Evolutionary conservation across 2,888 invertebrate genomes (phyloP).

Genomic region (Polia nebulosa): DNA sequence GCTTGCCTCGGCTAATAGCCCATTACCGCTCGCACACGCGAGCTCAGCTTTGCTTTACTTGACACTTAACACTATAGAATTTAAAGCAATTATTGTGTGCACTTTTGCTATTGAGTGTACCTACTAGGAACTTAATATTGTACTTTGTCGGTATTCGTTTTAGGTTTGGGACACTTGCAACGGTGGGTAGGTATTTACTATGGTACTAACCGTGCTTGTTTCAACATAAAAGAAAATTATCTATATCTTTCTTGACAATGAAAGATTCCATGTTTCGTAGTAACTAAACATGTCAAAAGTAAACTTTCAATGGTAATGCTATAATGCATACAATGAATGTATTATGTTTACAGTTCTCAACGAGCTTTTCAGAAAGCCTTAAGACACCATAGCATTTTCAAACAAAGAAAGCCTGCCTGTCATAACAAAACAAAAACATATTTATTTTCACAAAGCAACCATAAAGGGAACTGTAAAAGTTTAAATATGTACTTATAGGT

Average conservation of each 20-base stretch:
- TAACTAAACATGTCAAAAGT: too few relatives aligned
- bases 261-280: not conserved
- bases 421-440: slow-evolving; percentile 49
- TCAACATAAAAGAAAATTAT: not conserved
- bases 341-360: not conserved
- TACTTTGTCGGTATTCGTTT: not conserved
- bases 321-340: not conserved
- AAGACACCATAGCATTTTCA: not conserved
- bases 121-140: not conserved
- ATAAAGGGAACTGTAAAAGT: slow-evolving; percentile 62
- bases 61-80: slow-evolving; percentile 60
- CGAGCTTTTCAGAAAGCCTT: not conserved
- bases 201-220: not conserved
- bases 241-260: not conserved
- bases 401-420: slow-evolving; percentile 20
- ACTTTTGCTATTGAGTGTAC: slow-evolving; percentile 39
- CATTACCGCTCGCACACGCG: slow-evolving; percentile 74
- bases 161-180: not conserved
- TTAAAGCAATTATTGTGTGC: slow-evolving; percentile 50
- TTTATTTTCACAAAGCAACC: slow-evolving; percentile 61
- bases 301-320: too few relatives aligned
- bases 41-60: slow-evolving; percentile 58
- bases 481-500: slow-evolving; percentile 67
- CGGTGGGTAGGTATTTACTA: not conserved
- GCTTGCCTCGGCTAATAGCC: slow-evolving; percentile 76